Base-by-base conservation (phyloP, 2,797 vertebrate species). In the Setipinna tenuifilis region DNA sequence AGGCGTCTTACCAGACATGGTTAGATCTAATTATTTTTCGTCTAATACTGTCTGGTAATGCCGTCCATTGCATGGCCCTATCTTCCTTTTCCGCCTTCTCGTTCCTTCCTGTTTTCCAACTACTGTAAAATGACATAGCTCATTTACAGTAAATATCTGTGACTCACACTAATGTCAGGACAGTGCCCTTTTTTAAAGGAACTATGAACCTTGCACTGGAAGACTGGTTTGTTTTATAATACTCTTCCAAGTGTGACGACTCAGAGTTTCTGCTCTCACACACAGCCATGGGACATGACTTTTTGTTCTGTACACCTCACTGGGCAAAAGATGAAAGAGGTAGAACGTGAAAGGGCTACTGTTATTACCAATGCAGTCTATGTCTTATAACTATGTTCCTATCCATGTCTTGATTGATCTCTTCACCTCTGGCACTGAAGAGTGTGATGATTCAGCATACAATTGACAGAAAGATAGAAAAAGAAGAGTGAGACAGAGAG, bases 41-140 rank as follows among this genome's bases (percentile, higher is more conserved):
- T 99, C 98, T 99, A 99, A 99, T 99, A 99, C 98, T 99, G 98
- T 99, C 98, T 99, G 98, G 98, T 99, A 99, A 99, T 98, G 98
- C 98, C 98, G 96, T 97, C 95, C 94, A 96, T 98, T 93, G 93
- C 96, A 94, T 48, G 88, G 95, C 93, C 96, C 95, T 94, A 92
- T 84, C 89, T 91, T 96, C 95, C 91, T 94, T 89, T 86, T 16
- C 90, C 93, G 91, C 19, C 82, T 71, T 16, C 7, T 12, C 25
- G 71, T 50, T 41, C 44, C 35, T 78, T 78, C 71, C 17, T 44
- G 71, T 17, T 75, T 75, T 44, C 71, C 6, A 19, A 41, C 17
- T 17, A 41, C 71, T 78, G 35, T 25, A n/a, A 35, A 31, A 84
- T 87, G 65, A 46, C 81, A 87, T 68, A 14, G 83, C 71, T 25